Base-by-base conservation (phyloP, 2,888 invertebrate species). In the Drosophila kambysellisi region DNA sequence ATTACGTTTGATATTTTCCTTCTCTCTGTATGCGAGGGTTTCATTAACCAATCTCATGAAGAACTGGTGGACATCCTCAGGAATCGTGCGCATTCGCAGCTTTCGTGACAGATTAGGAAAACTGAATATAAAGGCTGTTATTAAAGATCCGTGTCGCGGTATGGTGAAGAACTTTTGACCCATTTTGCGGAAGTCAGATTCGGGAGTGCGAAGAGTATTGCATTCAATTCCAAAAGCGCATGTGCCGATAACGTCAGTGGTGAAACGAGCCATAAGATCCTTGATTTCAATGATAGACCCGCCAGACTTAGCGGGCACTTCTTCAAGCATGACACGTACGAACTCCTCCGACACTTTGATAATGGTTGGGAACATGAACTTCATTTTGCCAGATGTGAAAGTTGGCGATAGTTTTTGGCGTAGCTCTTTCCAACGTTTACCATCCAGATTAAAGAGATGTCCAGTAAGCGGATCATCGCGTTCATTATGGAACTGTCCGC, bases 221-320 rank as follows among this genome's bases (percentile, higher is more conserved):
- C 93, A 92, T 33, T 94, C 92, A 4, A 94, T 91, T 3, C 94
- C 94, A 77, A 94, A 94, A 15, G 93, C 94, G 75, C 93, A 93
- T 2, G 91, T 91, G 15, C 94, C 94, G 54, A 94, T 94, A 0
- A 94, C 94, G 76, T 95, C 94, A 2, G 93, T 94, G 3, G 94
- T 94, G 62, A 92, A 94, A 2, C 93, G 91, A 0, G 93, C 93
- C 58, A 93, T 83, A 1, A 93, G 61, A 29, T 94, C 93, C 73
- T 92, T 92, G 4, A 94, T 80, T 59, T 94, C 94, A 1, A 91
- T 25, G 2, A 94, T 58, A 3, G 66, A 32, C 0, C 73, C 77
- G 9, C 72, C 56, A 4, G 66, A 25, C 5, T 65, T 39, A 0
- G 25, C 39, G 0, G 58, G 88, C 0, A 85, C 75, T 6, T 80